Evolutionary conservation across 1,140 invertebrate species (phyloP), one percentile per base, ranked within the genome.

Genomic region (Monochamus saltuarius): DNA sequence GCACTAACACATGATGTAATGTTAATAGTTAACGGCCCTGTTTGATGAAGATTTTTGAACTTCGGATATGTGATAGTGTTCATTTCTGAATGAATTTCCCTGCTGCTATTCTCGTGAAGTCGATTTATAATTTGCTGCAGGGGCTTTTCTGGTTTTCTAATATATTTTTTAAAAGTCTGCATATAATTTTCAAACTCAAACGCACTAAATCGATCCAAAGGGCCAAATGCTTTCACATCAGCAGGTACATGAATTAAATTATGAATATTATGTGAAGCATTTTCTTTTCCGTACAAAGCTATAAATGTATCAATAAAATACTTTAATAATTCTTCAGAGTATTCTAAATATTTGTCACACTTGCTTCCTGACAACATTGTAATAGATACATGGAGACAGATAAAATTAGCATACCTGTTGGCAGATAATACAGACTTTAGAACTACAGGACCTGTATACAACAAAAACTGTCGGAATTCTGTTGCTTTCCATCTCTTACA

Each of bases 131-230:
- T 51, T 37, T 62, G 61, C 16, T 58, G 35, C 19, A 62, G 52
- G 22, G 61, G 56, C 46, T 58, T 58, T 13, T 45, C 29, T 11
- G 47, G 10, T 13, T 57, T 47, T 17, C 45, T 43, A 6, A 58
- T 3, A 17, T 14, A 14, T 4, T 14, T 40, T 56, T 55, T 55
- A 1, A 64, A 40, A 1, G 13, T 34, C 9, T 9, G 19, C 47
- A 64, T 17, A 43, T 22, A 53, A 38, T 55, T 64, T 56, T 64
- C 62, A 43, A 54, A 64, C 39, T 36, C 13, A 38, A 64, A 64
- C n/a, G 56, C 22, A 6, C 22, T 29, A 6, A 3, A 29, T 36
- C 6, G 34, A 35, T 64, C 57, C 38, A 64, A 39, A 10, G 52
- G 9, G 14, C 62, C 58, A 55, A 61, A 61, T 22, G n/a, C 40